phyloP scores from a whole-genome alignment of 2,888 invertebrate species.

The Osmoderma eremita region DNA sequence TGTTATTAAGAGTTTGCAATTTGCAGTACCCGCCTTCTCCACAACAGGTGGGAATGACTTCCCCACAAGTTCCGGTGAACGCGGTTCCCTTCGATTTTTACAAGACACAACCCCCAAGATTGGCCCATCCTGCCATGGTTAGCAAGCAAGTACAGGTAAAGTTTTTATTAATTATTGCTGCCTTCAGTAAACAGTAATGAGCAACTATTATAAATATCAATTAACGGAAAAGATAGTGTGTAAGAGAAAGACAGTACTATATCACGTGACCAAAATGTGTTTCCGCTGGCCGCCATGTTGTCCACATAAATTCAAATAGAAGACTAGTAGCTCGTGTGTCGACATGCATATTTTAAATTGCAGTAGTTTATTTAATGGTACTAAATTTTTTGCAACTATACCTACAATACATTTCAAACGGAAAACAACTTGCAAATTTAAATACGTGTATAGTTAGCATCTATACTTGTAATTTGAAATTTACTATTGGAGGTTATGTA shows the following conservation, averaged over 20 bases:
- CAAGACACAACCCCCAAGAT: conserved; percentile 65
- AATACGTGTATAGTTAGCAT: background rate
- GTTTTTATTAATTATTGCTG: conserved; percentile 4
- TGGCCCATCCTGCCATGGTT: conserved; percentile 66
- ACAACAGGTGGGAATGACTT: conserved; percentile 67
- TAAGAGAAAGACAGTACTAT: background rate
- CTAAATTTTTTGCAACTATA: background rate
- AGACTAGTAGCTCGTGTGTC: background rate
- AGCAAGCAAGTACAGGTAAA: conserved; percentile 73
- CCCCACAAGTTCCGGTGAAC: conserved; percentile 67
- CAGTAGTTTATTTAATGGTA: background rate
- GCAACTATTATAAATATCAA: no score
- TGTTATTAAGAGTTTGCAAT: conserved; percentile 46
- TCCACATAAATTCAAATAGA: background rate
- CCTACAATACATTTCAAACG: background rate
- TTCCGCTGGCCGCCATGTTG: conserved; percentile 25
- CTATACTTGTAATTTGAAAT: background rate
- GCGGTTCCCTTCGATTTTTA: conserved; percentile 70
- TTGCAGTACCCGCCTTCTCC: conserved; percentile 80
- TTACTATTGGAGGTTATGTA: conserved; percentile 25
- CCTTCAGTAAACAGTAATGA: background rate
- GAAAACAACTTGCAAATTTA: conserved; percentile 15
- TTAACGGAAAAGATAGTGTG: background rate
- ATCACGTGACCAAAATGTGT: conserved; percentile 1
- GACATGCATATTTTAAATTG: conserved; percentile 4